Evolutionary conservation across 2,113 vertebrate genomes (phyloP).

Genomic region (Tupaia chinensis): DNA sequence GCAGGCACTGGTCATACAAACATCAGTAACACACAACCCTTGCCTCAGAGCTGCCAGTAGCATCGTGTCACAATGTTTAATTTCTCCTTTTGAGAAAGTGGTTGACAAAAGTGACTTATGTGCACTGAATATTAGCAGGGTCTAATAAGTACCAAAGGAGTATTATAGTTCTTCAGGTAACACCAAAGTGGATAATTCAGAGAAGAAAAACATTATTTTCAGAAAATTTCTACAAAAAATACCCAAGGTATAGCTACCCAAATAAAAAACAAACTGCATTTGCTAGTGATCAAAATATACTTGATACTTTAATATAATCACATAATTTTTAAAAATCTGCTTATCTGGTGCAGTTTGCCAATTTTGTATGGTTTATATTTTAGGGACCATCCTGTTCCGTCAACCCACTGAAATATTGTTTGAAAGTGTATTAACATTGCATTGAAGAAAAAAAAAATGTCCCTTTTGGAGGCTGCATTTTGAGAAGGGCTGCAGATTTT

Average conservation of each 20-base stretch:
- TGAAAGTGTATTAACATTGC: background rate
- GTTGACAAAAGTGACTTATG: background rate
- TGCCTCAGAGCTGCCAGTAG: background rate
- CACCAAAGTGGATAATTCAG: background rate
- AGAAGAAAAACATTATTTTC: background rate
- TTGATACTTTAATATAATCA: background rate
- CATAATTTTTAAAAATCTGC: background rate
- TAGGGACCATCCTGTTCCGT: background rate
- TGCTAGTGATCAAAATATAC: background rate
- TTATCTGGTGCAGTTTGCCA: background rate
- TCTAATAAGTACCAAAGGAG: background rate
- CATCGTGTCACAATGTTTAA: background rate
- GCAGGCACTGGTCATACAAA: background rate
- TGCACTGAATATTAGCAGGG: background rate
- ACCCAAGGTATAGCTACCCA: background rate
- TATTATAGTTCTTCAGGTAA: background rate
- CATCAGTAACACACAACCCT: background rate
- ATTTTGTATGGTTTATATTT: background rate
- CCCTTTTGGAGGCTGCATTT: background rate
- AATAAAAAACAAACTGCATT: background rate
- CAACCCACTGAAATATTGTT: background rate
- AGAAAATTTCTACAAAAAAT: background rate
- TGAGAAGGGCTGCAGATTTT: background rate
- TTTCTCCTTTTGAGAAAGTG: conserved; percentile 7
- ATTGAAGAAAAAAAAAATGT: background rate